Evolutionary conservation across 2,113 vertebrate genomes (phyloP), one percentile per base, ranked within the genome.

Genomic region (Thunnus thynnus): DNA sequence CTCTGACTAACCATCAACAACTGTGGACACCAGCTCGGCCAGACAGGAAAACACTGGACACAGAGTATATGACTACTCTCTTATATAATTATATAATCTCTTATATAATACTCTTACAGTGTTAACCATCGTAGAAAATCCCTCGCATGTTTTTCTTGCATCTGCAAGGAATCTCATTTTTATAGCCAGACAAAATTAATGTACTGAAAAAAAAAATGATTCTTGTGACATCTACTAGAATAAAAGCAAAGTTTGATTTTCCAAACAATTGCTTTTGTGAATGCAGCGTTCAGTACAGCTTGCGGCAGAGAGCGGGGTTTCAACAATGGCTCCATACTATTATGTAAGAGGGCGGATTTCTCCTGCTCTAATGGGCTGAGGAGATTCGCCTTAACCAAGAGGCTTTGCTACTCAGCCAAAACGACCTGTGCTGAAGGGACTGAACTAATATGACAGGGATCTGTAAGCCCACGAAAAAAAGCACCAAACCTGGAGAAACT

Each of bases 341-440:
- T 89, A 82, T 85, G 87, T 81, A 89, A 83, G 65, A 57, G 67
- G 76, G 72, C 32, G 52, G 80, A 88, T 86, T 86, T 81, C 71
- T 86, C 51, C 67, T 83, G 78, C 84, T 86, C 82, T 88, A 62
- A 85, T 81, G 84, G 73, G 76, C 84, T 68, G 83, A 85, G 71
- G 76, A 82, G 81, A 80, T 78, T 64, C 63, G 22, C 69, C 89
- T 86, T 46, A 82, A 74, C 77, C 72, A 25, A 48, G 65, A 78
- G 55, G 78, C 77, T 86, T 64, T 76, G 76, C 79, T 70, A 13
- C 65, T 83, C 76, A 72, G 74, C 57, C 58, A 48, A 60, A 64
- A 70, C 50, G 56, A 84, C 67, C 78, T 47, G 57, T 14, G 51
- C 77, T 77, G 54, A 44, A n/a, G 57, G 57, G 72, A 80, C 64